Base-by-base conservation (phyloP, 1,140 invertebrate genomes). In the Dendroctonus ponderosae region DNA sequence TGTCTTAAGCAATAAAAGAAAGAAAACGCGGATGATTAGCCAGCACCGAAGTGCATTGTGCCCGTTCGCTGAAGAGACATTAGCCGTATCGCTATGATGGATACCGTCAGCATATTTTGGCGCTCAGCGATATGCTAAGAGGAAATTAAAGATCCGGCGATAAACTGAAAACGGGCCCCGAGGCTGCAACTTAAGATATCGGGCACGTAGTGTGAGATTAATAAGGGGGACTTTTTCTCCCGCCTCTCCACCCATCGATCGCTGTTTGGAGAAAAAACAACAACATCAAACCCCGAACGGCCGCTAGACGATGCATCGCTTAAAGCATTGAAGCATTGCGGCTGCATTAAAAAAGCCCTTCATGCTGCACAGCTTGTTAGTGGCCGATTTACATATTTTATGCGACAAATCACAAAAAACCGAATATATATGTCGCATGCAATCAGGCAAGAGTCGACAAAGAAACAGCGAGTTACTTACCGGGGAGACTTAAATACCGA, bases 131-230 rank as follows among this genome's bases (percentile, higher is more conserved):
- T 77, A 77, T 73, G 75, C 75, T 74, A 75, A 75, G 73, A 75
- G 76, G 76, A 77, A 77, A 77, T 77, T 77, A 77, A 76, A 77
- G 76, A 77, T 77, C 67, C 51, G 54, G 46, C 71, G 76, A 77
- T 77, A 77, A 74, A 71, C 67, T 68, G 65, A 66, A 69, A 74
- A 71, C 54, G 62, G 48, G 57, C 57, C 61, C 53, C 57, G 68
- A 71, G 71, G 72, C 71, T 71, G 71, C 68, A 72, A 70, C 67
- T 63, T 60, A 61, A 70, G 71, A 71, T 70, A 65, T 67, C 64
- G 64, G 57, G 56, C 64, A 66, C 64, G 64, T 66, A 66, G 26
- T 52, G 43, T 15, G 64, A 66, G 64, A 66, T 66, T 66, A 66
- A 66, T 66, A 66, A 51, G 56, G 54, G 62, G 39, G 12, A 50